Conservation (phyloP, 92 coral and sea anemone genomes). For the Zoanthus sansibaricus region DNA sequence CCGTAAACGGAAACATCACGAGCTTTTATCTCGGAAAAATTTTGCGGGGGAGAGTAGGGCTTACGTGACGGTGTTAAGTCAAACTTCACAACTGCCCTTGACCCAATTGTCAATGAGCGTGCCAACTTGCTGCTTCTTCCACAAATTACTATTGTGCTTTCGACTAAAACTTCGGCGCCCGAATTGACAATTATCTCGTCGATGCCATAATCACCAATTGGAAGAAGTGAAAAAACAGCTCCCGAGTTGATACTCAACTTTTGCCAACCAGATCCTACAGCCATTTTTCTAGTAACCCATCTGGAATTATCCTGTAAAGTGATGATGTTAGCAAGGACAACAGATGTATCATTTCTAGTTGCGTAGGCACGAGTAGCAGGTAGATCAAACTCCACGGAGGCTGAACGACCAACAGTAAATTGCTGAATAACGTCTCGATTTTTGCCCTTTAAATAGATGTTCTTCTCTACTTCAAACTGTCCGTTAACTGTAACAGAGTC, state of each 20-base stretch:
- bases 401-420: slow-evolving; percentile 32
- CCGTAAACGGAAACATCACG: slow-evolving; percentile 73
- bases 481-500: slow-evolving; percentile 51
- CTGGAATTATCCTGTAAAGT: slow-evolving; percentile 22
- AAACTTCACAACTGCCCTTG: slow-evolving; percentile 20
- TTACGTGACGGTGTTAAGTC: slow-evolving; percentile 23
- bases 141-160: slow-evolving; percentile 36
- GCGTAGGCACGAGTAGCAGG: slow-evolving; percentile 27
- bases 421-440: slow-evolving; percentile 16
- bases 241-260: slow-evolving; percentile 14
- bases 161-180: slow-evolving; percentile 8
- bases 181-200: slow-evolving; percentile 24
- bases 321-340: slow-evolving; percentile 2
- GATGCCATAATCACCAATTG: slow-evolving; percentile 33
- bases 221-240: slow-evolving; percentile 16
- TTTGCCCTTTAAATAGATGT: slow-evolving; percentile 39
- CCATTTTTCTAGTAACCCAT: slow-evolving; percentile 32
- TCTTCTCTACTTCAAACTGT: slow-evolving; percentile 47
- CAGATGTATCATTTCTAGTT: slow-evolving; percentile 28
- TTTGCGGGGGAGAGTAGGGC: slow-evolving; percentile 19
- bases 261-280: slow-evolving; percentile 28
- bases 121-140: slow-evolving; percentile 23
- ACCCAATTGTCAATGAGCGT: slow-evolving; percentile 10
- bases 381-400: slow-evolving; percentile 38
- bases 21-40: slow-evolving; percentile 30